Base-by-base conservation (phyloP, 2,888 invertebrate species). In the Drosophila macrothrix region DNA sequence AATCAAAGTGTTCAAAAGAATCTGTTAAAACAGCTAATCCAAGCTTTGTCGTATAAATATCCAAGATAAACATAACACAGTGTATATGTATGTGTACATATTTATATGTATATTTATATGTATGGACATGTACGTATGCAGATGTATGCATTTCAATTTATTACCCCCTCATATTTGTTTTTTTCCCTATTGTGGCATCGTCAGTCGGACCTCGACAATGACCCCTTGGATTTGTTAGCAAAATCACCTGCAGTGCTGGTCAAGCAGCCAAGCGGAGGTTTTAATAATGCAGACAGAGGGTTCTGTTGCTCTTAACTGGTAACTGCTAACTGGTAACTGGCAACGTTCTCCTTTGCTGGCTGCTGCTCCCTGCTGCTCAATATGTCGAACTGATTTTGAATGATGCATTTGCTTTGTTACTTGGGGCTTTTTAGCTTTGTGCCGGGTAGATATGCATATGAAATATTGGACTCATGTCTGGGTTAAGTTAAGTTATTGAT, bases 241-340 rank as follows among this genome's bases (percentile, higher is more conserved):
- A 83, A 87, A 90, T 90, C 85, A 87, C 85, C 85, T 90, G 85
- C 85, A 84, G 85, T 73, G 85, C 68, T 52, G 67, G 29, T 64
- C 53, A 43, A 65, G 63, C 61, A 73, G 50, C 73, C 64, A 64
- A 66, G 72, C 68, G 68, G 56, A 59, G 76, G 64, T 73, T 84
- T 85, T 74, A 84, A 87, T 84, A 84, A 82, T 89, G 62, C 76
- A 89, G 78, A 71, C 73, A 84, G 75, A 78, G 68, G 56, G 25
- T 43, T 37, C 54, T 62, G 33, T 46, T 43, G 16, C 28, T 22
- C 49, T 59, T 39, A 50, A 37, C 63, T 29, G 60, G 35, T 33
- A 41, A 19, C 43, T 29, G 52, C 41, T 1, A 41, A 49, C 37
- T 33, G 37, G 41, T 0, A 25, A 29, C 43, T 25, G 37, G 19